These are phyloP conservation scores for Jordanella pulchra DNA, from an alignment of 2,797 vertebrate genomes.

Conservation along the genomic window DNA sequence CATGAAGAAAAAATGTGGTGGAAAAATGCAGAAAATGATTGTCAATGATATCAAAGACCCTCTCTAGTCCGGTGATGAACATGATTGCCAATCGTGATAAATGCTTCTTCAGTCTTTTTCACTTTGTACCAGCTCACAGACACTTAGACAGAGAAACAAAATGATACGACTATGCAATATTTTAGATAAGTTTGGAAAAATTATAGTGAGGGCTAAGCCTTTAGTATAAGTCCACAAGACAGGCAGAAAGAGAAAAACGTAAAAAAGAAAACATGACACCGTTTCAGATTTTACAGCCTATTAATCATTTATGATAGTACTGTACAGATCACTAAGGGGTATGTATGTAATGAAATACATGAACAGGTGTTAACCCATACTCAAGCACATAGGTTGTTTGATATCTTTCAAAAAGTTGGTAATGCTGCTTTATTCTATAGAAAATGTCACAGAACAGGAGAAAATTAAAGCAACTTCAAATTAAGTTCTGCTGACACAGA, in stretches of 20 bases:
- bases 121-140: conserved; percentile 34
- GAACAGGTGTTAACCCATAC: conserved; percentile 31
- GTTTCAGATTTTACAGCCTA: conserved; percentile 21
- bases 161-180: conserved; percentile 24
- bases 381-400: conserved; percentile 25
- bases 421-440: conserved; percentile 27
- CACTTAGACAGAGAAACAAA: conserved; percentile 15
- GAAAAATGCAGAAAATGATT: conserved; percentile 57
- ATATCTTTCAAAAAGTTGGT: conserved; percentile 36
- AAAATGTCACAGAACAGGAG: conserved; percentile 34
- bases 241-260: conserved; percentile 19
- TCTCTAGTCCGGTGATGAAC: conserved; percentile 66
- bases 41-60: conserved; percentile 63
- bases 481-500: conserved; percentile 48
- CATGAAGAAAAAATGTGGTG: conserved; percentile 61
- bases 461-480: conserved; percentile 64
- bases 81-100: conserved; percentile 66
- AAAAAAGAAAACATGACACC: conserved; percentile 27
- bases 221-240: conserved; percentile 9
- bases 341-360: conserved; percentile 47
- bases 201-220: conserved; percentile 23
- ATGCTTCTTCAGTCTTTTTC: conserved; percentile 51
- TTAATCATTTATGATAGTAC: conserved; percentile 42
- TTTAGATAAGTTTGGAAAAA: conserved; percentile 29
- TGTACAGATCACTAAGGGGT: conserved; percentile 36